These are phyloP conservation scores for Argynnis bischoffii DNA, from an alignment of 2,888 invertebrate genomes.

Conservation along the genomic window DNA sequence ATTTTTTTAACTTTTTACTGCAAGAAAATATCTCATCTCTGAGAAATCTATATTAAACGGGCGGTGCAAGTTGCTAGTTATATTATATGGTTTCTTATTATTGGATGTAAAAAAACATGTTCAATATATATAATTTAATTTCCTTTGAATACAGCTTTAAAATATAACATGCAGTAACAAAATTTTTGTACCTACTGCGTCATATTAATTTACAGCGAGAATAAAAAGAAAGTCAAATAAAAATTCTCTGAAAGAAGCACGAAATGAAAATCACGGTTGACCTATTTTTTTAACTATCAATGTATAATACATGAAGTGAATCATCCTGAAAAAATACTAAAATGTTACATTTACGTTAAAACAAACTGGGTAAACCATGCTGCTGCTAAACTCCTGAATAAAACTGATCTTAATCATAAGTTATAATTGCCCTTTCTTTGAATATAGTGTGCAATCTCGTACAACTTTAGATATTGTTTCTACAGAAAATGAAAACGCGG, in stretches of 20 bases:
- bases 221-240: background rate
- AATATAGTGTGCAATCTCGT: no score
- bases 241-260: slow-evolving; percentile 2
- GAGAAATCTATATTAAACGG: no score
- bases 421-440: background rate
- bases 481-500: no score
- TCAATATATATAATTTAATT: no score
- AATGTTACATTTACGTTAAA: slow-evolving; percentile 5
- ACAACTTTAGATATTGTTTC: no score
- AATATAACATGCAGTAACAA: background rate
- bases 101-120: no score
- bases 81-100: no score
- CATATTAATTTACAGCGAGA: background rate
- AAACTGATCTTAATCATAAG: background rate
- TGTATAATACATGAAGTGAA: slow-evolving; percentile 16
- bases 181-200: background rate
- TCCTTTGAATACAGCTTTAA: no score
- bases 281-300: slow-evolving; percentile 22
- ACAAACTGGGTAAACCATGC: background rate
- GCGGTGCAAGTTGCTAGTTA: no score
- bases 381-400: background rate
- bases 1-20: no score
- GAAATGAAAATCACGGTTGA: slow-evolving; percentile 16
- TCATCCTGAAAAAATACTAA: slow-evolving; percentile 13
- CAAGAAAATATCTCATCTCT: no score